Evolutionary conservation across 1,140 invertebrate genomes (phyloP), one percentile per base, ranked within the genome.

Genomic region (Pseudomyrmex pallidus): DNA sequence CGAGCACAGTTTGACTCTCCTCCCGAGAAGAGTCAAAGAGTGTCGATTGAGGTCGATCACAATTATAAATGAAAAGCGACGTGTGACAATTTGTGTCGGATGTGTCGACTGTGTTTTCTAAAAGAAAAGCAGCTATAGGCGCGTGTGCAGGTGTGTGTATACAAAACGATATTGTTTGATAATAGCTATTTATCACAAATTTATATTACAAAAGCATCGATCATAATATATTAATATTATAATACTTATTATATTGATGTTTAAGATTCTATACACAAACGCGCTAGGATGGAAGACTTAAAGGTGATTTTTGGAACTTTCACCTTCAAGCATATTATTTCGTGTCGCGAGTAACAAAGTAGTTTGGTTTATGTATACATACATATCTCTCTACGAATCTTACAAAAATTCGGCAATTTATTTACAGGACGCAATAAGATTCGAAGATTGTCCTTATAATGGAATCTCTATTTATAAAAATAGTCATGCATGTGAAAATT

Each of bases 341-440:
- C 59, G 74, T 50, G 20, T 83, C 78, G 74, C 68, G 84, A 85
- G n/a, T 74, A 83, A 78, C 86, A 88, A 89, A 91, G 80, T 87
- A 66, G 87, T 83, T 86, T 73, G 77, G 70, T 78, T 77, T 88
- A 90, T 87, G 59, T n/a, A 87, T 89, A 86, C 66, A 87, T 83
- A 76, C 52, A n/a, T 59, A 35, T 35, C 35, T 35, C 35, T 35
- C 80, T 73, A 86, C 20, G 66, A 85, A 83, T 77, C 77, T 83
- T 78, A 84, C 66, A 87, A 85, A 83, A 90, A 85, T 83, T 87
- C 77, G 89, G 87, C 85, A 84, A 89, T 87, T 90, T 91, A 90
- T 90, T 90, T 90, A 74, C 87, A 92, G 90, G 91, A 93, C 91
- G 91, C 92, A 93, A 92, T 85, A 85, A 90, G 88, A 92, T 67